Percentiles rank a stretch among this genome's conserved stretches.
Conservation (phyloP, 2,797 vertebrate species). For the Sebastes trivittatus region DNA sequence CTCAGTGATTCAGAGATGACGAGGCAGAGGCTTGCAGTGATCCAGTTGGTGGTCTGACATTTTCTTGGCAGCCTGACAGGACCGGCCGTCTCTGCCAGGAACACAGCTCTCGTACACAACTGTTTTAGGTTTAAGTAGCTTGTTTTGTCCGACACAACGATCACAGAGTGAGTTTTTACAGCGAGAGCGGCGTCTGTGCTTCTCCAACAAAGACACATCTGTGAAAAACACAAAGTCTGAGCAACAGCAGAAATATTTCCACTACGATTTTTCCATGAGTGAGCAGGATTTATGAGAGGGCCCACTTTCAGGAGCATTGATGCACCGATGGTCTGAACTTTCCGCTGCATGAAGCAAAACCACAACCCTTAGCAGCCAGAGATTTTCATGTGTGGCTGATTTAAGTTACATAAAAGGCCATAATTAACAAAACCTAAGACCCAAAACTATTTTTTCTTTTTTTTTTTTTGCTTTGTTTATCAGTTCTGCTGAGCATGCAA, state of each 20-base stretch:
- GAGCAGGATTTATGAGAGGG: slow-evolving; percentile 46
- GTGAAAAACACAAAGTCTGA: slow-evolving; percentile 39
- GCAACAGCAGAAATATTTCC: slow-evolving; percentile 57
- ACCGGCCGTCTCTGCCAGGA: slow-evolving; percentile 21
- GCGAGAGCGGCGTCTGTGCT: not conserved
- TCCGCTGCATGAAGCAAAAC: slow-evolving; percentile 67
- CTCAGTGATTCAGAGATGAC: slow-evolving; percentile 42
- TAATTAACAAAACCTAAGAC: slow-evolving; percentile 33
- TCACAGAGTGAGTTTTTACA: slow-evolving; percentile 5
- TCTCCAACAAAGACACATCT: slow-evolving; percentile 3
- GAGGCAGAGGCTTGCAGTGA: slow-evolving; percentile 9
- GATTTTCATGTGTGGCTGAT: slow-evolving; percentile 33
- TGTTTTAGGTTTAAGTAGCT: not conserved
- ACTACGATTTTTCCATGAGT: slow-evolving; percentile 51
- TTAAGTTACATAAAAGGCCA: slow-evolving; percentile 27
- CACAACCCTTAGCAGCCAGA: slow-evolving; percentile 24
- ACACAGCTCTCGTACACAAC: not conserved
- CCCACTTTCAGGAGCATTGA: slow-evolving; percentile 10
- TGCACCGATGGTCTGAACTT: slow-evolving; percentile 32
- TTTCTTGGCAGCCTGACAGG: slow-evolving; percentile 43
- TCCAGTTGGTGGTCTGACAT: slow-evolving; percentile 27
- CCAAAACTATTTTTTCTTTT: slow-evolving; percentile 9
- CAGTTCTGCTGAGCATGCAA: not conserved
- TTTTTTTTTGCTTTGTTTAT: not conserved
- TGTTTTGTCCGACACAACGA: slow-evolving; percentile 3